phyloP scores from a whole-genome alignment of 37 sponge, comb jelly and placozoan genomes.

The Ianthella basta region DNA sequence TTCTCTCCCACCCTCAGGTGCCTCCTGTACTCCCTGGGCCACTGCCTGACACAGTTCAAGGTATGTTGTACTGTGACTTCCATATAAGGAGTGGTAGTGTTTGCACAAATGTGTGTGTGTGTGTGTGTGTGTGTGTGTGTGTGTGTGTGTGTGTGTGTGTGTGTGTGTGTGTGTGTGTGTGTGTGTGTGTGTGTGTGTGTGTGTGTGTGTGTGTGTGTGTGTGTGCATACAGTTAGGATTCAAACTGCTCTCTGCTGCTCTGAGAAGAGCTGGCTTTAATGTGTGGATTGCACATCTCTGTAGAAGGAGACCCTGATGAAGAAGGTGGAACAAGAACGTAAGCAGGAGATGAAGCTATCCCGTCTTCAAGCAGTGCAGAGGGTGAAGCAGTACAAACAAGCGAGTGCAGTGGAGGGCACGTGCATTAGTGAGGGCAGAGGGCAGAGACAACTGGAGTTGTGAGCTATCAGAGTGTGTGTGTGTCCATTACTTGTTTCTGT shows the following conservation, averaged over 20 bases:
- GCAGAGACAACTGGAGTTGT: too few species aligned
- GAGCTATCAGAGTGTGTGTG: too few species aligned
- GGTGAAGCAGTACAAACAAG: conserved; percentile 51
- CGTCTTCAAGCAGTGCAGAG: conserved; percentile 45
- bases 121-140: conserved; percentile 4
- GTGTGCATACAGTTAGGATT: background rate
- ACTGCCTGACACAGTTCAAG: too few species aligned
- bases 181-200: conserved; percentile 28
- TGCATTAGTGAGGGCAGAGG: too few species aligned
- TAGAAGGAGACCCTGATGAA: conserved; percentile 47
- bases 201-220: conserved; percentile 26
- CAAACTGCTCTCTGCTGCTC: too few species aligned
- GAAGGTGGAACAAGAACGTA: conserved; percentile 36
- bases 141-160: conserved; percentile 13
- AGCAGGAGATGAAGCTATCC: conserved; percentile 12
- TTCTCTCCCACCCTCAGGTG: too few species aligned
- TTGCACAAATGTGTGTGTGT: background rate
- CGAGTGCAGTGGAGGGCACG: too few species aligned
- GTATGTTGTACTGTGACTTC: too few species aligned
- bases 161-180: too few species aligned
- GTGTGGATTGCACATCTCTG: background rate
- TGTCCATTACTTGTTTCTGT: background rate
- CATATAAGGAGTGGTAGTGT: background rate
- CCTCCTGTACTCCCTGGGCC: too few species aligned
- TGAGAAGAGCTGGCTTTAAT: too few species aligned